Conservation (phyloP, 2,113 vertebrate species). For the Regulus satrapa region DNA sequence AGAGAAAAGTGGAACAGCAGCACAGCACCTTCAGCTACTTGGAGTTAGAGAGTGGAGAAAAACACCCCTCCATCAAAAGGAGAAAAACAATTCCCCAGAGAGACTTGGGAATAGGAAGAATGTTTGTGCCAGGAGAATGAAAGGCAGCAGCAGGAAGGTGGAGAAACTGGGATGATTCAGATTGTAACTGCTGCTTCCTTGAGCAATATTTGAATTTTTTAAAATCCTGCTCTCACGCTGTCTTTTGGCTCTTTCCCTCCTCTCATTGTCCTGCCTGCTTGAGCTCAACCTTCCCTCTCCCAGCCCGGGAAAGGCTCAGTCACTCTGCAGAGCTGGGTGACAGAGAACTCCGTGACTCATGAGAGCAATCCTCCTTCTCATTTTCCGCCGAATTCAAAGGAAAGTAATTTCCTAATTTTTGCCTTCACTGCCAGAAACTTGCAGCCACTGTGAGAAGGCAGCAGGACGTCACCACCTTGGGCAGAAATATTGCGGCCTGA, state of each 20-base stretch:
- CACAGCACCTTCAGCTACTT: background rate
- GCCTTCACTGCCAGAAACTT: background rate
- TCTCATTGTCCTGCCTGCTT: background rate
- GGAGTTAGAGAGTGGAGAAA: background rate
- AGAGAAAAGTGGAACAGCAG: background rate
- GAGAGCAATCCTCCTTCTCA: background rate
- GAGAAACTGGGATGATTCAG: background rate
- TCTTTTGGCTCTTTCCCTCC: background rate
- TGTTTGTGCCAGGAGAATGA: background rate
- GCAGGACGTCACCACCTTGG: fast-evolving
- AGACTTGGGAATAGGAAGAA: background rate
- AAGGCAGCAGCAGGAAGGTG: background rate
- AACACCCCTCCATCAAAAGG: background rate
- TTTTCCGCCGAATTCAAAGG: background rate
- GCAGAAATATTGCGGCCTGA: background rate
- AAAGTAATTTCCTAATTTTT: background rate
- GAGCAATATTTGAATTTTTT: background rate
- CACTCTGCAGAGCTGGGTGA: background rate
- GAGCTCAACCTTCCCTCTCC: background rate
- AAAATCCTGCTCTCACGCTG: background rate
- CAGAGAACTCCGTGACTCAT: background rate
- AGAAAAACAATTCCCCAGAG: background rate
- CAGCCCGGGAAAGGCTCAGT: background rate
- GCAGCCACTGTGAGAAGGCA: background rate
- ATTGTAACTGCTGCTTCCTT: background rate